A percentile compares a stretch with the other conserved stretches of the same genome.
phyloP scores from a whole-genome alignment of 2,797 vertebrate species.

The Erethizon dorsatum region DNA sequence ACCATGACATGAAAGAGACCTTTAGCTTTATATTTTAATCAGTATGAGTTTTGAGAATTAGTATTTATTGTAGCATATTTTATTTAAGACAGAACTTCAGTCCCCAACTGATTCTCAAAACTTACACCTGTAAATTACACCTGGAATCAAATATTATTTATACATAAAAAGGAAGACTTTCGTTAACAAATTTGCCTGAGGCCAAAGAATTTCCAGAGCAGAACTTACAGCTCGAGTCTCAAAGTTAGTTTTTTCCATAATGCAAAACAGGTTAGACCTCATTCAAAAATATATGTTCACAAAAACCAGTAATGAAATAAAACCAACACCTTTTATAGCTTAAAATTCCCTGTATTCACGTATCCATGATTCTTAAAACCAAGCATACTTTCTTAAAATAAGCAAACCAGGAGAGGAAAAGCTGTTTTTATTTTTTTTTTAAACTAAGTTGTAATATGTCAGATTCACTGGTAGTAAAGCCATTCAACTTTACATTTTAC shows the following conservation, averaged over 20 bases:
- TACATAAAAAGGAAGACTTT: constrained; percentile 48
- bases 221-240: constrained; percentile 46
- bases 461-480: constrained; percentile 48
- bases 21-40: constrained; percentile 51
- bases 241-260: constrained; percentile 65
- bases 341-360: constrained; percentile 24
- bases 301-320: constrained; percentile 50
- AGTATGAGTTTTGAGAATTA: constrained; percentile 23
- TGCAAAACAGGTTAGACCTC: constrained; percentile 59
- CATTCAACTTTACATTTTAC: constrained; percentile 58
- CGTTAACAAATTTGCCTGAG: constrained; percentile 48
- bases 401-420: constrained; percentile 13
- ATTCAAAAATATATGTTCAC: constrained; percentile 57
- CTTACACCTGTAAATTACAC: constrained; percentile 53
- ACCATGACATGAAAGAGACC: constrained; percentile 13
- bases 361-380: constrained; percentile 28
- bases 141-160: constrained; percentile 63
- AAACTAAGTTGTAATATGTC: constrained; percentile 44
- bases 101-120: constrained; percentile 19
- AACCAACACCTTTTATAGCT: constrained; percentile 32
- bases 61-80: constrained; percentile 41
- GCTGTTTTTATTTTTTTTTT: not conserved
- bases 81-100: constrained; percentile 28
- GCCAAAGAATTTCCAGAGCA: constrained; percentile 59
- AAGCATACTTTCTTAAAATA: constrained; percentile 68